A percentile compares a stretch with the other conserved stretches of the same genome.
phyloP scores from a whole-genome alignment of 1,140 invertebrate species.

The Thaumetopoea pityocampa region DNA sequence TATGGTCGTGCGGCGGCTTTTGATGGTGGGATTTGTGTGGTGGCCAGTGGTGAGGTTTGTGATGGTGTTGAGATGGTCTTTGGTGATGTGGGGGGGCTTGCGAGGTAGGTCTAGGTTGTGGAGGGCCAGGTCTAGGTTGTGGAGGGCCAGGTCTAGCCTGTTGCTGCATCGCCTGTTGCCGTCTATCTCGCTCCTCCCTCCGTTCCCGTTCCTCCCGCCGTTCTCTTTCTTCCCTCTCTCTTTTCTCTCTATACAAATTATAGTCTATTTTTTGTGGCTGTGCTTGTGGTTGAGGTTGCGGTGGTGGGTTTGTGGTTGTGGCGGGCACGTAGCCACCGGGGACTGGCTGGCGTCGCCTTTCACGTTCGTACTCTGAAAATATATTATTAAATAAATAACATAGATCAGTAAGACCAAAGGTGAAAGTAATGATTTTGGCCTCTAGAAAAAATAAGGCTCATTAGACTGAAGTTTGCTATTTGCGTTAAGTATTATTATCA shows the following conservation, averaged over 20 bases:
- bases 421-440: too few species aligned
- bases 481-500: too few species aligned
- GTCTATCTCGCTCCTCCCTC: slow-evolving; percentile 33
- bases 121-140: slow-evolving; percentile 22
- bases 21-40: slow-evolving; percentile 52
- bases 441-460: too few species aligned
- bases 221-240: slow-evolving; percentile 62
- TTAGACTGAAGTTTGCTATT: too few species aligned
- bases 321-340: slow-evolving; percentile 62
- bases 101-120: too few species aligned
- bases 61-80: slow-evolving; percentile 32
- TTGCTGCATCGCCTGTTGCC: slow-evolving; percentile 31
- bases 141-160: slow-evolving; percentile 20
- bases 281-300: too few species aligned
- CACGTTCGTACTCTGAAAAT: slow-evolving; percentile 58
- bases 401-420: too few species aligned
- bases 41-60: slow-evolving; percentile 54
- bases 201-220: slow-evolving; percentile 48
- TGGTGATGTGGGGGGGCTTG: slow-evolving; percentile 42
- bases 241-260: slow-evolving; percentile 64
- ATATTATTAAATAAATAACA: neutral
- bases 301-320: slow-evolving; percentile 27
- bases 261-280: slow-evolving; percentile 68
- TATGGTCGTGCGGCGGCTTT: slow-evolving; percentile 47
- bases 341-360: slow-evolving; percentile 48